Conservation (phyloP, 1,140 invertebrate species). For the Pomacea maculata region DNA sequence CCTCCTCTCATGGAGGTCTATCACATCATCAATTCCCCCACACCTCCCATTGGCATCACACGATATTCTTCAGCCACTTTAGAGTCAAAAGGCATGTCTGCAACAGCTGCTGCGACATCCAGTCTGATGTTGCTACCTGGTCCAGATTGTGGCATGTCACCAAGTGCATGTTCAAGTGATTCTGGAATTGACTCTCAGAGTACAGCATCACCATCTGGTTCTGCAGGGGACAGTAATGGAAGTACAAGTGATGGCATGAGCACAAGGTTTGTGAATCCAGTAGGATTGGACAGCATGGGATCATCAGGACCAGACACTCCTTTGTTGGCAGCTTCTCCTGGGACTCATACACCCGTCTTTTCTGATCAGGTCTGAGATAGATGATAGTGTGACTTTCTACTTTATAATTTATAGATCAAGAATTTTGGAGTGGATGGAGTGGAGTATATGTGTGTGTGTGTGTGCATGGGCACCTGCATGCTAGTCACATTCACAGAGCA, state of each 20-base stretch:
- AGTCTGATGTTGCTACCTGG: conserved; percentile 15
- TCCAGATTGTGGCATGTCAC: not conserved
- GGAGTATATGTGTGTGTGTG: too few relatives aligned
- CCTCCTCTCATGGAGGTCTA: conserved; percentile 70
- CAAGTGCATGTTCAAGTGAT: not conserved
- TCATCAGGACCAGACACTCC: conserved; percentile 39
- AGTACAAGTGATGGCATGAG: too few relatives aligned
- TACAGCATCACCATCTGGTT: conserved; percentile 1
- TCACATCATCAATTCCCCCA: conserved; percentile 54
- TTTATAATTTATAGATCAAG: too few relatives aligned
- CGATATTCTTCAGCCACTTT: conserved; percentile 11
- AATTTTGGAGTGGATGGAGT: too few relatives aligned
- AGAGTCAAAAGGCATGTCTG: not conserved
- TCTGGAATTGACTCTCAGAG: conserved; percentile 11
- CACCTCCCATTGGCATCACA: conserved; percentile 38
- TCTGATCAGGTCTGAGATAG: conserved; percentile 33
- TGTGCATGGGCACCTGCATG: too few relatives aligned
- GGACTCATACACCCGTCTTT: conserved; percentile 52
- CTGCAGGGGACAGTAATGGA: too few relatives aligned
- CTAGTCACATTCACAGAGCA: too few relatives aligned
- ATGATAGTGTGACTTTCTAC: not conserved
- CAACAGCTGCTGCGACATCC: conserved; percentile 10
- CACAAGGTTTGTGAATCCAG: too few relatives aligned
- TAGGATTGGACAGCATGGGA: too few relatives aligned
- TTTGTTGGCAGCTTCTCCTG: conserved; percentile 38